Base-by-base conservation (phyloP, 2,888 invertebrate species). In the Agapetus fuscipes region DNA sequence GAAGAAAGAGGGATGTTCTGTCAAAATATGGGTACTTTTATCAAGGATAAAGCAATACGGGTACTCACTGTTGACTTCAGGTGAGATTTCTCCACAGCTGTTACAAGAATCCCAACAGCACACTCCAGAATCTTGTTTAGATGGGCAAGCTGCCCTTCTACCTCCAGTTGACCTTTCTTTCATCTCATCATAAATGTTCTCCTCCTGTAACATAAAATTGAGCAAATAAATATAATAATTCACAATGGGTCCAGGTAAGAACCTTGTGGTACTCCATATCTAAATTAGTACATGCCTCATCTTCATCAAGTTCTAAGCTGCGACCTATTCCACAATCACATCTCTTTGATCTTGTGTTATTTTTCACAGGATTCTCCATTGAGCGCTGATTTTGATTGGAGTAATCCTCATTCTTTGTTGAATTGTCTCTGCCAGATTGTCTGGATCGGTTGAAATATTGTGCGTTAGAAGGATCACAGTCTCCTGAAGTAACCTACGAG, bases 111-210 rank as follows among this genome's bases (percentile, higher is more conserved):
- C 47, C 44, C 67, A 66, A 32, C 48, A 48, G 7, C 60, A 60
- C 33, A 69, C 64, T 2, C 70, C 70, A 0, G 69, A 69, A 50
- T 70, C 70, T 43, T 70, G 69, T 41, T 69, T 69, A 17, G 58
- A 59, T 0, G 66, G 59, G 44, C 66, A 65, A 10, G 30, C 15
- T 5, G 47, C 44, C 13, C 44, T 20, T 16, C 44, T 30, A 11
- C 37, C 38, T 10, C 38, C 35, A 20, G 20, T 6, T 20, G 20
- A 9, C 9, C 20, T 20, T 4, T 6, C 20, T 9, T 6, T 6
- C 9, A 9, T 9, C 9, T 20, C 20, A 6, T 20, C 20, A 20
- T 6, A 4, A 9, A 20, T 6, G 9, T 9, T 20, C 20, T 20
- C 20, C 9, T 20, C 20, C 20, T 20, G 20, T 9, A 20, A 20